Conservation (phyloP, 1,140 invertebrate species). For the Neotoxoptera formosana region DNA sequence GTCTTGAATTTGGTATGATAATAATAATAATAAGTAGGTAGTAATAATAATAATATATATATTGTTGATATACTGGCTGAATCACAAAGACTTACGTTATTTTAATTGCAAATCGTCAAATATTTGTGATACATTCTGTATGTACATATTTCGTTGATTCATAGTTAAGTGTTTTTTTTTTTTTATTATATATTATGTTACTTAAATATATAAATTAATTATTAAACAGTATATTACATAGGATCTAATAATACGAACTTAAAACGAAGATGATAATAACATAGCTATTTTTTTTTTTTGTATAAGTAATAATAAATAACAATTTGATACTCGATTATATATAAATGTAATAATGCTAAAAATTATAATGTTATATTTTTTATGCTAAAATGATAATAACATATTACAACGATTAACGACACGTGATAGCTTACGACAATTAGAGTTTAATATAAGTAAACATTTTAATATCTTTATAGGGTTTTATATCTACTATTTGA, state of each 20-base stretch:
- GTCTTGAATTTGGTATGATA: background rate
- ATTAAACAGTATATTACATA: background rate
- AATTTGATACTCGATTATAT: background rate
- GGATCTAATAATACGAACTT: background rate
- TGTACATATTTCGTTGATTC: background rate
- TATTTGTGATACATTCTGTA: background rate
- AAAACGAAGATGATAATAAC: background rate
- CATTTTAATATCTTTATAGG: background rate
- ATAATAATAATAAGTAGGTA: background rate
- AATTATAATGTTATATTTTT: background rate
- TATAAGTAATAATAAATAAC: background rate
- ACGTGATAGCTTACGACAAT: background rate
- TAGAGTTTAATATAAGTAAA: background rate
- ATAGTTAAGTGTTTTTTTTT: background rate
- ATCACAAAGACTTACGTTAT: background rate
- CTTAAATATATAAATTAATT: background rate
- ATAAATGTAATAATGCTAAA: background rate
- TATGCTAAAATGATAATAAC: background rate
- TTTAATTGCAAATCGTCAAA: background rate
- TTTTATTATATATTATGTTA: constrained; percentile 1
- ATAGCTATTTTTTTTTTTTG: background rate
- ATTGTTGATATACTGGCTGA: background rate
- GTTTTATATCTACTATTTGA: background rate
- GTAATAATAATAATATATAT: background rate
- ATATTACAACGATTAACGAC: background rate